Base-by-base conservation (phyloP, 2,113 vertebrate species). In the Psettodes erumei region DNA sequence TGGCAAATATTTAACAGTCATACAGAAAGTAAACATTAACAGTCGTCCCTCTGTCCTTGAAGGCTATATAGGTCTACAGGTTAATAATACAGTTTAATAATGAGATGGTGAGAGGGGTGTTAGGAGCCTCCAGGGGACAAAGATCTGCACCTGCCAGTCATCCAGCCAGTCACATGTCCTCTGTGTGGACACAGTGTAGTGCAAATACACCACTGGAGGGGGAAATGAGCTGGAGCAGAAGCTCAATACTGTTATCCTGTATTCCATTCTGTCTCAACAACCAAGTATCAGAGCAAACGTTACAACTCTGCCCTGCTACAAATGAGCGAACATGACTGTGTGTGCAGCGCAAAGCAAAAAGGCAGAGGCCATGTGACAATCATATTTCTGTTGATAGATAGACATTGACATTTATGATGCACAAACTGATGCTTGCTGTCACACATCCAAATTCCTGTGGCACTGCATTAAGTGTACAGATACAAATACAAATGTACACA, bases 71-170 rank as follows among this genome's bases (percentile, higher is more conserved):
- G n/a, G n/a, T n/a, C n/a, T n/a, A 11, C 9, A 51, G 15, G 9
- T 61, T 21, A n/a, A n/a, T n/a, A n/a, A n/a, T n/a, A n/a, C 18
- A 28, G 27, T 55, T 58, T 35, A 23, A 42, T 16, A 40, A 53
- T 42, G 42, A 28, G 12, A 23, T 30, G 11, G 30, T 61, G 1
- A 18, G 43, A 40, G 38, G 12, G 7, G 47, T 21, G 55, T 15
- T 33, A 67, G 60, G 42, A 25, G 18, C 66, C 66, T 38, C n/a
- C 7, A 64, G 33, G 56, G 81, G 75, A 59, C 88, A 82, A 86
- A 86, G 81, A 55, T 72, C 79, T 59, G 4, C 42, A 42, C 12
- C 33, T 40, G 54, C 64, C 68, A 64, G 37, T 75, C 33, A 19
- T 42, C 18, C 15, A 60, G 45, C 13, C 27, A 25, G 33, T 79